Evolutionary conservation across 2,888 invertebrate genomes (phyloP).

Genomic region (Eristalis tenax): DNA sequence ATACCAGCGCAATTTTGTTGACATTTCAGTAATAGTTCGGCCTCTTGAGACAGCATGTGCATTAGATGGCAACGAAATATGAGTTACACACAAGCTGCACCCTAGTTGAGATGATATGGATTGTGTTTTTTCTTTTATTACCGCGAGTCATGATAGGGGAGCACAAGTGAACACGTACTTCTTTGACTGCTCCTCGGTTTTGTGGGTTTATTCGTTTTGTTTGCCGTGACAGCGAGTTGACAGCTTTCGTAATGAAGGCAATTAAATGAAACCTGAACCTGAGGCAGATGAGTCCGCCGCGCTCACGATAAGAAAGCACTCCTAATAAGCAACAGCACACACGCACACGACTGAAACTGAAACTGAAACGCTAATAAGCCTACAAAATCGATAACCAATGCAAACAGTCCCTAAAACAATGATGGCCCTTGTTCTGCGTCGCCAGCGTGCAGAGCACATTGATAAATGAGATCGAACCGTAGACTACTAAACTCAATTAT

Average conservation of each 20-base stretch:
- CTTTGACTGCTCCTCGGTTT: neutral
- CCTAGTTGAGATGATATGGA: neutral
- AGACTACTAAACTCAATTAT: conserved; percentile 60
- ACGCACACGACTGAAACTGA: too few relatives aligned
- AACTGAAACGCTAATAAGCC: neutral
- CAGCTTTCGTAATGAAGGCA: neutral
- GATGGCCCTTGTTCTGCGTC: conserved; percentile 55
- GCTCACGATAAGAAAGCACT: neutral
- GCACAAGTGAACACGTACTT: neutral
- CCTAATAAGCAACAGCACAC: conserved; percentile 11
- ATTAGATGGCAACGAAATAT: neutral
- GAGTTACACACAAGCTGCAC: conserved; percentile 33
- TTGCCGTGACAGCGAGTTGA: neutral
- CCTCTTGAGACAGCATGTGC: neutral
- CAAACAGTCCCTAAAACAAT: conserved; percentile 39
- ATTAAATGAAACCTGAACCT: neutral
- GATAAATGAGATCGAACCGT: conserved; percentile 55
- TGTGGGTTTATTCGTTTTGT: too few relatives aligned
- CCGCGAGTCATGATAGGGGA: too few relatives aligned
- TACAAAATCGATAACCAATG: conserved; percentile 22
- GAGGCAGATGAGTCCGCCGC: too few relatives aligned
- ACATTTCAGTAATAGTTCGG: conserved; percentile 36
- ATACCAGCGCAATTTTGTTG: conserved; percentile 21
- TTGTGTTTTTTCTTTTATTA: too few relatives aligned
- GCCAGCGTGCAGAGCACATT: conserved; percentile 25